Evolutionary conservation across 2,113 vertebrate species (phyloP), one percentile per base, ranked within the genome.

Genomic region (Xenopus borealis): DNA sequence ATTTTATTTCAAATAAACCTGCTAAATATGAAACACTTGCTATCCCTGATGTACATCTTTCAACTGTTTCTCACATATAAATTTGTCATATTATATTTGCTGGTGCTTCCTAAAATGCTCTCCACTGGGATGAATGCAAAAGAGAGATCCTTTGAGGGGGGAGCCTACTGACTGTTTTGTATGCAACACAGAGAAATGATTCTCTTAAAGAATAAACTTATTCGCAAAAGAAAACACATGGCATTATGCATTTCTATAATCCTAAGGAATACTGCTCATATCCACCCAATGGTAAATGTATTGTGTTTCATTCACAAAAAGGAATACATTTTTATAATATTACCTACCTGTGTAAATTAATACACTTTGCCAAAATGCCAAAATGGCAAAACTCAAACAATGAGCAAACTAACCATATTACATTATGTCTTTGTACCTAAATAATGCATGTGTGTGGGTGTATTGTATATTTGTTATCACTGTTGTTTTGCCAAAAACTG

Each of bases 81-180:
- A 30, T 68, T 62, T 75, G 65, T 75, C 71, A 75, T 68, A n/a
- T 75, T 75, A 59, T 68, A 68, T 75, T 75, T 75, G 45, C 59
- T 68, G 59, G 17, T 16, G 45, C 44, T 45, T 62, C 57, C 67
- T 75, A 67, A 75, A 59, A 53, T 11, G 4, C 18, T 10, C 3
- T 62, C 55, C 57, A 52, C 23, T 19, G 72, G 64, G 72, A 57
- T 4, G 16, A 8, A 12, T 67, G 30, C 53, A 18, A 30, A n/a
- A 59, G 20, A 61, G 23, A 12, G 20, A 23, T 57, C 72, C 63
- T 59, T n/a, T 66, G 72, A 40, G 72, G 52, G 12, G 20, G 14
- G 52, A 40, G 40, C 11, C 44, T 61, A 19, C 27, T 23, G 57
- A 19, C 62, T 73, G 72, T 40, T 66, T 73, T 44, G 52, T 72